Evolutionary conservation across 23 tunicate species (phyloP).

Genomic region (Ciona savignyi): DNA sequence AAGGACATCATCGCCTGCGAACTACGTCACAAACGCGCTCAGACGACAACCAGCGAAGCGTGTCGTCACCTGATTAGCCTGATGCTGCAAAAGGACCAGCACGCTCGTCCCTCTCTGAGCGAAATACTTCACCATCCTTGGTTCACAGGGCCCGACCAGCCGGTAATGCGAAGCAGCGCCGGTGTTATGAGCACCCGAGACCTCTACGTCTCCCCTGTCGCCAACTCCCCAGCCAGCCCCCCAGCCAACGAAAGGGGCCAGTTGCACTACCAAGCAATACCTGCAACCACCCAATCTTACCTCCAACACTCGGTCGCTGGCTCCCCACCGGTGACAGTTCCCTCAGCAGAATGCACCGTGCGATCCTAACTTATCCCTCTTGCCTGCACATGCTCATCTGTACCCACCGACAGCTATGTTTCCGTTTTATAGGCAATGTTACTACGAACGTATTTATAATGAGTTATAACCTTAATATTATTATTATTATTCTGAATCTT

Average conservation of each 20-base stretch:
- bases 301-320: background rate
- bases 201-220: slow-evolving; percentile 13
- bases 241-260: background rate
- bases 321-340: background rate
- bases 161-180: background rate
- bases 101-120: slow-evolving; percentile 54
- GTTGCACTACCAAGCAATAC: background rate
- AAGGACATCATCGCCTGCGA: slow-evolving; percentile 77
- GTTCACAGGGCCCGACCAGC: slow-evolving; percentile 11
- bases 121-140: slow-evolving; percentile 72
- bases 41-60: slow-evolving; percentile 13
- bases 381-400: background rate
- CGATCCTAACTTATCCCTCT: background rate
- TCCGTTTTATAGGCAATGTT: background rate
- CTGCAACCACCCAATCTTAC: background rate
- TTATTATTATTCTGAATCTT: background rate
- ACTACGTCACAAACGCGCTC: slow-evolving; percentile 57
- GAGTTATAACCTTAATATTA: background rate
- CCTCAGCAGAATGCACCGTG: background rate
- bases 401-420: background rate
- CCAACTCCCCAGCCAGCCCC: slow-evolving; percentile 26
- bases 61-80: slow-evolving; percentile 57
- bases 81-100: slow-evolving; percentile 72
- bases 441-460: background rate
- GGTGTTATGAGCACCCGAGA: slow-evolving; percentile 45